Evolutionary conservation across 2,113 vertebrate genomes (phyloP).

Genomic region (Struthio camelus): DNA sequence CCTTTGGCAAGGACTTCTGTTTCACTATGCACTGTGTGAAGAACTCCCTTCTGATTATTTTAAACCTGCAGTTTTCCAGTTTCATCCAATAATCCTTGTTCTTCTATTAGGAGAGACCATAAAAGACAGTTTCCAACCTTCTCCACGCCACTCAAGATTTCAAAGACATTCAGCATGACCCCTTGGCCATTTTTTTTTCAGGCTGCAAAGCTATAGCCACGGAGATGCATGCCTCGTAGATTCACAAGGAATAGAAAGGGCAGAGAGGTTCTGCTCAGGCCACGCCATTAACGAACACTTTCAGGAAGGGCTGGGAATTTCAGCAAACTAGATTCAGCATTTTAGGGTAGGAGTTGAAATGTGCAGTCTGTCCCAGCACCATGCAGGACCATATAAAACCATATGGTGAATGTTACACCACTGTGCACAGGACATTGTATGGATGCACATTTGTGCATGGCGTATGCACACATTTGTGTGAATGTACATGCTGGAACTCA

Average conservation of each 20-base stretch:
- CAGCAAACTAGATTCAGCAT: neutral
- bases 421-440: neutral
- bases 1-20: neutral
- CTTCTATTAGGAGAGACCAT: neutral
- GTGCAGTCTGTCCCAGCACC: neutral
- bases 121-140: neutral
- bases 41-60: neutral
- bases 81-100: neutral
- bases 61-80: neutral
- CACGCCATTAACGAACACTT: fast-evolving
- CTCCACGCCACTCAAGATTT: neutral
- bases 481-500: neutral
- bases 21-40: neutral
- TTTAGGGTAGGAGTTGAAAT: neutral
- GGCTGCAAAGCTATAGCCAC: neutral
- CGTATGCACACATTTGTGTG: neutral
- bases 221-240: neutral
- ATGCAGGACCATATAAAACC: neutral
- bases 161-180: neutral
- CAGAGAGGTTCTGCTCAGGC: neutral
- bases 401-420: neutral
- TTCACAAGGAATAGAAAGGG: neutral
- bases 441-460: neutral
- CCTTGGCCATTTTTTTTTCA: neutral
- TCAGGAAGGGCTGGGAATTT: neutral